phyloP scores from a whole-genome alignment of 1,140 invertebrate species.

The Homarus americanus region DNA sequence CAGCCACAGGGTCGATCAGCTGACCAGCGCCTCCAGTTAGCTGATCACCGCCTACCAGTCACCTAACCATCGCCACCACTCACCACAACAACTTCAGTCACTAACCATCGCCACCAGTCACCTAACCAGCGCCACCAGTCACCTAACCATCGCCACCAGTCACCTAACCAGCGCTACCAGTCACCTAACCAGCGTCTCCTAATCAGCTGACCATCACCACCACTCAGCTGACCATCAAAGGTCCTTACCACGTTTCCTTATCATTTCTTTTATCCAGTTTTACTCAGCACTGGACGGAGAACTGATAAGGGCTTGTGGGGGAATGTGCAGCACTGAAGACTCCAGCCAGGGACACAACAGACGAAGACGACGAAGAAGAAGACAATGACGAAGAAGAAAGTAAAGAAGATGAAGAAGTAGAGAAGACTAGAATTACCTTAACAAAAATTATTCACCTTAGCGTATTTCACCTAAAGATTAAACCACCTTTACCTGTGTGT shows the following conservation, averaged over 20 bases:
- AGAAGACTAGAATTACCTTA: no score
- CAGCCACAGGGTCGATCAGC: no score
- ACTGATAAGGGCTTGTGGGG: constrained; percentile 72
- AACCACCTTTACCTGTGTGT: no score
- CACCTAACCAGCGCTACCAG: neutral
- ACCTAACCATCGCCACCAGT: neutral
- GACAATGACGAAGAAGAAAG: no score
- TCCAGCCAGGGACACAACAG: no score
- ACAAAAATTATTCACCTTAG: no score
- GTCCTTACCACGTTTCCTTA: constrained; percentile 67
- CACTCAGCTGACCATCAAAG: constrained; percentile 2
- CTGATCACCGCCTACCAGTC: neutral
- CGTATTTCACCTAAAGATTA: no score
- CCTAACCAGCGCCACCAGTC: neutral
- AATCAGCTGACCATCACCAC: neutral
- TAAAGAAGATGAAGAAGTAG: no score
- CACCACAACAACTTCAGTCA: neutral
- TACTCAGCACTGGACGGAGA: constrained; percentile 71
- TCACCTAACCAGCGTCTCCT: neutral
- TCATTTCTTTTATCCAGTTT: constrained; percentile 73
- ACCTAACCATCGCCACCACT: neutral
- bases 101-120: neutral
- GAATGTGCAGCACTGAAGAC: constrained; percentile 53
- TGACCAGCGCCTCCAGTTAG: neutral
- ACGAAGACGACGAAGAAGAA: no score